Evolutionary conservation across 2,113 vertebrate species (phyloP).

Genomic region (Sander lucioperca): DNA sequence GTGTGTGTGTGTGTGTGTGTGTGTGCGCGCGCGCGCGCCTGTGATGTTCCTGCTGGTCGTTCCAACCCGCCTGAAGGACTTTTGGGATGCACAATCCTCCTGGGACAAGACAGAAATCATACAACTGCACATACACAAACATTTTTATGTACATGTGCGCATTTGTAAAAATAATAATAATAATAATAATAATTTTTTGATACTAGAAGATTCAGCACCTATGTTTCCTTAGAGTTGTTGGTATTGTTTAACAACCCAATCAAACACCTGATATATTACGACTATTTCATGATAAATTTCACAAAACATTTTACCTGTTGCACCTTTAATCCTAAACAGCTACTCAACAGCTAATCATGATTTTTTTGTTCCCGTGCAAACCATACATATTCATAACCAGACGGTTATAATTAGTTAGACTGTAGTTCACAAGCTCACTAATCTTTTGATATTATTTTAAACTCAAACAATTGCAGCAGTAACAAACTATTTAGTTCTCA

Average conservation of each 20-base stretch:
- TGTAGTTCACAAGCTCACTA: too few species aligned
- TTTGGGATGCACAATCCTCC: slow-evolving; percentile 89
- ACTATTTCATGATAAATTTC: neutral
- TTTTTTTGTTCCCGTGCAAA: neutral
- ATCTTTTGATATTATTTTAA: neutral
- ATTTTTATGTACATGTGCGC: neutral
- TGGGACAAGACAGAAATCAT: slow-evolving; percentile 85
- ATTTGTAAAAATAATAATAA: neutral
- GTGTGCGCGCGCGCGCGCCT: slow-evolving; percentile 37
- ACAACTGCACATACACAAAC: neutral
- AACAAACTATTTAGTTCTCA: too few species aligned
- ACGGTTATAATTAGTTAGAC: neutral
- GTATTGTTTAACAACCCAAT: neutral
- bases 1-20: slow-evolving; percentile 25
- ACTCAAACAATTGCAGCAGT: too few species aligned
- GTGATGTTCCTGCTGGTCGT: slow-evolving; percentile 86
- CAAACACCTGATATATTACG: neutral
- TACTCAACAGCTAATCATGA: neutral
- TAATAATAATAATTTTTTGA: too few species aligned
- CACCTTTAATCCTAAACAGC: neutral
- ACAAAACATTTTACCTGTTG: neutral
- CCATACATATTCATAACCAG: neutral
- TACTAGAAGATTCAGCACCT: neutral
- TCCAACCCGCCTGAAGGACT: slow-evolving; percentile 92
- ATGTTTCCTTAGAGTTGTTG: too few species aligned